A percentile compares a stretch with the other conserved stretches of the same genome.
phyloP scores from a whole-genome alignment of 2,888 invertebrate genomes.

The Cerastis leucographa region DNA sequence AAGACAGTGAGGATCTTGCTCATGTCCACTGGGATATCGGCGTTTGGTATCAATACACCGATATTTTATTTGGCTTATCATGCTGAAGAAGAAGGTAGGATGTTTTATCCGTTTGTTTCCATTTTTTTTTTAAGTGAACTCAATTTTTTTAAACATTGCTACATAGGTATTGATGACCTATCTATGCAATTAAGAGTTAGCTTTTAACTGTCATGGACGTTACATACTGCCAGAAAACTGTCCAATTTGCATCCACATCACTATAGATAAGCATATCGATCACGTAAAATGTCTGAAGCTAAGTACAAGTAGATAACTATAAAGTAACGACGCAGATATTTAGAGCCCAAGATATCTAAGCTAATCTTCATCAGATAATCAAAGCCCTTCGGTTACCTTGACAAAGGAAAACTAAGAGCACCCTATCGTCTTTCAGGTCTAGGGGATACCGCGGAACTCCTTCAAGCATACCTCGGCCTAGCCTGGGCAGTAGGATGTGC shows the following conservation, averaged over 20 bases:
- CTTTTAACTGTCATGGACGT: too few relatives aligned
- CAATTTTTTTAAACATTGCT: too few relatives aligned
- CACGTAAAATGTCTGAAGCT: too few relatives aligned
- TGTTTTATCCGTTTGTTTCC: constrained; percentile 9
- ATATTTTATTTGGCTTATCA: constrained; percentile 95
- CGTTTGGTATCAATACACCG: constrained; percentile 96
- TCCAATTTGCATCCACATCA: too few relatives aligned
- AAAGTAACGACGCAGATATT: too few relatives aligned
- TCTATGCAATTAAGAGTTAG: too few relatives aligned
- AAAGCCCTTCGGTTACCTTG: background rate
- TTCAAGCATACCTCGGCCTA: constrained; percentile 94
- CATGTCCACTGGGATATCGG: constrained; percentile 94
- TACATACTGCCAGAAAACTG: too few relatives aligned
- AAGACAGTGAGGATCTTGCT: constrained; percentile 96
- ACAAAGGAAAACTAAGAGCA: background rate
- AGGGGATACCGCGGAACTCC: constrained; percentile 91
- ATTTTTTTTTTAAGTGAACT: background rate
- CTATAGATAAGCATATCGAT: too few relatives aligned
- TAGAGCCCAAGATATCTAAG: too few relatives aligned
- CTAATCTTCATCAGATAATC: background rate
- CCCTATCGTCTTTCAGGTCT: constrained; percentile 76
- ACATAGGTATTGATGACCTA: too few relatives aligned
- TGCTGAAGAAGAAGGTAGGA: constrained; percentile 93
- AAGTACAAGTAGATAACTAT: too few relatives aligned
- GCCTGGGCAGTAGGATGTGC: constrained; percentile 96